Percentiles rank a stretch among this genome's conserved stretches.
Conservation (phyloP, 2,797 vertebrate species). For the Catharus ustulatus region DNA sequence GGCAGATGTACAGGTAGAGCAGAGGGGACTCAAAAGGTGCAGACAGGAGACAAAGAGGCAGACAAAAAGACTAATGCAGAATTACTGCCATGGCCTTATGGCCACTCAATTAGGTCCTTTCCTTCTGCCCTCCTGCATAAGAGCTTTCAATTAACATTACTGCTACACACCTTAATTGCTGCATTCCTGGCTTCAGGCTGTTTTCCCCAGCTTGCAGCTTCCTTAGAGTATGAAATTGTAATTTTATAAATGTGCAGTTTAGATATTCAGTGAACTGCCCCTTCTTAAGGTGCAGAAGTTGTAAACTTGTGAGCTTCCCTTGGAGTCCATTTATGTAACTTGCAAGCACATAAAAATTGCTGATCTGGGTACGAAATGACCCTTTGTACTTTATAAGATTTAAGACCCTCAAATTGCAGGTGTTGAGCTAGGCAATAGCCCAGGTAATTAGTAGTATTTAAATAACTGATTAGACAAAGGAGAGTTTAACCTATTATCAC, state of each 20-base stretch:
- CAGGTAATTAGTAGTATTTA: conserved; percentile 31
- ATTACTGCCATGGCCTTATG: neutral
- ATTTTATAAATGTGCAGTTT: neutral
- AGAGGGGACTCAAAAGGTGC: neutral
- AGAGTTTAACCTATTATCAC: neutral
- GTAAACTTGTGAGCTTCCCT: neutral
- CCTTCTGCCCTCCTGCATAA: neutral
- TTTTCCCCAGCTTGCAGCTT: neutral
- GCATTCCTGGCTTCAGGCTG: neutral
- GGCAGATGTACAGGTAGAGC: neutral
- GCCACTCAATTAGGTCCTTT: neutral
- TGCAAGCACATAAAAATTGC: neutral
- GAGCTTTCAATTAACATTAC: neutral
- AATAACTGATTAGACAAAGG: conserved; percentile 22
- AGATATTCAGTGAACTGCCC: neutral
- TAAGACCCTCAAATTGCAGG: neutral
- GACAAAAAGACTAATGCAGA: neutral
- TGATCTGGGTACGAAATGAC: neutral
- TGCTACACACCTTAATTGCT: neutral
- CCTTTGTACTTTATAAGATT: neutral
- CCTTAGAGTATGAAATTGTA: neutral
- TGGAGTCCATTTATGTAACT: neutral
- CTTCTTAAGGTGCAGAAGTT: neutral
- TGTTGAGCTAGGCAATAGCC: neutral
- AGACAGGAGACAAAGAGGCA: neutral